Evolutionary conservation across 2,888 invertebrate species (phyloP).

Genomic region (Zaprionus bogoriensis): DNA sequence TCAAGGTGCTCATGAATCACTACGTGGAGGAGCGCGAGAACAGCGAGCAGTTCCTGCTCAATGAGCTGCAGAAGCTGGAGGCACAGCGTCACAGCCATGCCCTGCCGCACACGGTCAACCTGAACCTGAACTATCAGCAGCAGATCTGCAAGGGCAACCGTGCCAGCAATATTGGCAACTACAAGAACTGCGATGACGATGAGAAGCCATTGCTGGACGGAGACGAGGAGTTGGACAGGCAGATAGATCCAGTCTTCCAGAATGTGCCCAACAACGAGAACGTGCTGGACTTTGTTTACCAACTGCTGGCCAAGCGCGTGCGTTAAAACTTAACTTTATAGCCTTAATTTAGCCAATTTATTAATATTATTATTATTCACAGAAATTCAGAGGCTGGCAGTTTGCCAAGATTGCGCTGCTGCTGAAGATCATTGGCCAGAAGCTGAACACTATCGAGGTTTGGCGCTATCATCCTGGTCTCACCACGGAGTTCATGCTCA

Average conservation of each 20-base stretch:
- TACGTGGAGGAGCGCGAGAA: conserved; percentile 76
- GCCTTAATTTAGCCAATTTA: background rate
- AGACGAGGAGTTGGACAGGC: conserved; percentile 59
- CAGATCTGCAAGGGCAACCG: conserved; percentile 80
- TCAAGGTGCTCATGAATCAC: conserved; percentile 69
- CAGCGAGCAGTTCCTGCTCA: conserved; percentile 72
- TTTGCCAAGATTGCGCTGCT: conserved; percentile 79
- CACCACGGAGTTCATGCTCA: conserved; percentile 75
- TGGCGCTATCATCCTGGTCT: conserved; percentile 80
- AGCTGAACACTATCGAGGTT: conserved; percentile 78
- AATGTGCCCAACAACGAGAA: conserved; percentile 76
- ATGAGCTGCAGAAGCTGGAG: conserved; percentile 70
- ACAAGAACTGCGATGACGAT: conserved; percentile 72
- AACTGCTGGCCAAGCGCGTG: conserved; percentile 70
- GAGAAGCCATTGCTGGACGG: conserved; percentile 46
- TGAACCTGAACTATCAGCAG: conserved; percentile 69
- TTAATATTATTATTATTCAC: background rate
- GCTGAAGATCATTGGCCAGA: conserved; percentile 76
- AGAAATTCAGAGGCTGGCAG: conserved; percentile 79
- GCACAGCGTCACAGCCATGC: conserved; percentile 69
- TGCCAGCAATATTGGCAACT: conserved; percentile 77
- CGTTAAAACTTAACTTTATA: too few relatives aligned
- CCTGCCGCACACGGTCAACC: conserved; percentile 50
- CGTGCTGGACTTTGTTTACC: conserved; percentile 71
- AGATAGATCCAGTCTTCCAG: conserved; percentile 78